Evolutionary conservation across 2,797 vertebrate species (phyloP).

Genomic region (Phyllotis vaccarum): DNA sequence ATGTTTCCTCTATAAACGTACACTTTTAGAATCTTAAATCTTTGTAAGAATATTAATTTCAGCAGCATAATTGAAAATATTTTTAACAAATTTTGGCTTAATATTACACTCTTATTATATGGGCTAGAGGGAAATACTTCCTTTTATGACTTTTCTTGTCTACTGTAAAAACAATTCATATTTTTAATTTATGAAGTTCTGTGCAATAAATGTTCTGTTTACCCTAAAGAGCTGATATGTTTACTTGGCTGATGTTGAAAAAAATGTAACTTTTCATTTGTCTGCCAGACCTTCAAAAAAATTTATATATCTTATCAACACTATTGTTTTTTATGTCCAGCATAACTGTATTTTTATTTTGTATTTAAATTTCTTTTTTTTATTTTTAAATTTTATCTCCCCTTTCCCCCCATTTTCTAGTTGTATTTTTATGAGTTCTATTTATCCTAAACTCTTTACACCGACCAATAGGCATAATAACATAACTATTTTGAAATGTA

Average conservation of each 20-base stretch:
- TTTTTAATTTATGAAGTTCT: slow-evolving; percentile 17
- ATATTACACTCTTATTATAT: not conserved
- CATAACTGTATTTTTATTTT: not conserved
- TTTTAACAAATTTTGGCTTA: not conserved
- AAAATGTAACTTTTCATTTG: slow-evolving; percentile 1
- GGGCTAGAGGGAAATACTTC: not conserved
- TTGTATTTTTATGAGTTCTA: slow-evolving; percentile 26
- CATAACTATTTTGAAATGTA: slow-evolving; percentile 2
- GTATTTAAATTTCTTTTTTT: slow-evolving; percentile 6
- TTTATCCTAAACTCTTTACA: not conserved
- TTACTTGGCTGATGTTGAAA: slow-evolving; percentile 28
- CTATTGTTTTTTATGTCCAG: not conserved
- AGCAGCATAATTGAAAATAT: not conserved
- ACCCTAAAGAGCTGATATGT: not conserved
- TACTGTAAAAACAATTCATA: not conserved
- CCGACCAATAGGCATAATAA: not conserved
- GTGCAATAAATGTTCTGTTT: not conserved
- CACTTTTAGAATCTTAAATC: not conserved
- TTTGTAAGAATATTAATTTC: slow-evolving; percentile 42
- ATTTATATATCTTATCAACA: not conserved
- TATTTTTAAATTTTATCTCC: not conserved
- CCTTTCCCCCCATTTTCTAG: slow-evolving; percentile 9
- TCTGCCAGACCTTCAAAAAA: not conserved
- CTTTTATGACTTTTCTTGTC: not conserved
- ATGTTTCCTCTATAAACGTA: not conserved